These are phyloP conservation scores for Siniperca obscura DNA, from an alignment of 2,797 vertebrate genomes.

Conservation along the genomic window DNA sequence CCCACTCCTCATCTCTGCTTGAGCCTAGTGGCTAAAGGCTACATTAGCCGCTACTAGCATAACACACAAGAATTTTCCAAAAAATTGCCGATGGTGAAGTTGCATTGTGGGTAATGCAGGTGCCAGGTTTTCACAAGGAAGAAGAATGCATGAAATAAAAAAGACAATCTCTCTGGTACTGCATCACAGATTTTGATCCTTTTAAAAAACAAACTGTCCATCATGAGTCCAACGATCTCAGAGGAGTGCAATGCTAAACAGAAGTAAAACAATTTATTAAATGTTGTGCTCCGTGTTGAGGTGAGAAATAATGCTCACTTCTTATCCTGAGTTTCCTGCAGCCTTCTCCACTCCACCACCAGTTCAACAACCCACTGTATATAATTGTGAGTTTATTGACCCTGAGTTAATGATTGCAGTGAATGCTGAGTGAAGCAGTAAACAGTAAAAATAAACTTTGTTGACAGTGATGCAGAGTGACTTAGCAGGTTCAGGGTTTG, in stretches of 20 bases:
- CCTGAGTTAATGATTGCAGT: constrained; percentile 42
- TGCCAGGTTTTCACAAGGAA: too few relatives aligned
- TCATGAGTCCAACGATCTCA: too few relatives aligned
- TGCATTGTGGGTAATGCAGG: too few relatives aligned
- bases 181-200: too few relatives aligned
- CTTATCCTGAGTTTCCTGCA: neutral
- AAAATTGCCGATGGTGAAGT: too few relatives aligned
- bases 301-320: neutral
- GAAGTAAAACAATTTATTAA: neutral
- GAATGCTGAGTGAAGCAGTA: neutral
- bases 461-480: neutral
- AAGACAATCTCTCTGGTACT: too few relatives aligned
- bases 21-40: neutral
- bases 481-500: neutral
- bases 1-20: neutral
- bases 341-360: neutral
- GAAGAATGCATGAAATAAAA: too few relatives aligned
- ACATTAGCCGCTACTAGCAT: neutral
- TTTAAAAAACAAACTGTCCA: too few relatives aligned
- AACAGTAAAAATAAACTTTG: neutral
- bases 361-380: neutral
- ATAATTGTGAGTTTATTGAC: neutral
- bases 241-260: neutral
- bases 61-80: neutral
- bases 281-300: neutral